These are phyloP conservation scores for Brachypalpus laphriformis DNA, from an alignment of 2,888 invertebrate genomes.

Conservation along the genomic window DNA sequence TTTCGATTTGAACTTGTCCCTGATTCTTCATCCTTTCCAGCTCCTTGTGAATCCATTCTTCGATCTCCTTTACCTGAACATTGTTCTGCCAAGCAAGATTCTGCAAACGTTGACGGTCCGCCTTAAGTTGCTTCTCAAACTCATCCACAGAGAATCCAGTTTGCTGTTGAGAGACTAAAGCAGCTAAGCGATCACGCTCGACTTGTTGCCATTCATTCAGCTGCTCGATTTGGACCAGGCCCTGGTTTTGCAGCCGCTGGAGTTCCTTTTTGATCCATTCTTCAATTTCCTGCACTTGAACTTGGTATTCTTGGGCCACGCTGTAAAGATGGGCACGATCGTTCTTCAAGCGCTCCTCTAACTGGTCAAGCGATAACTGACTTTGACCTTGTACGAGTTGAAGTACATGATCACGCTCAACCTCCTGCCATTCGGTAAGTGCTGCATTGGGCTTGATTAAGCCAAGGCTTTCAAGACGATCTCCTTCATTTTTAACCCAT, in stretches of 20 bases:
- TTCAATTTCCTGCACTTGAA: slow-evolving; percentile 81
- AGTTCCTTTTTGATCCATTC: slow-evolving; percentile 80
- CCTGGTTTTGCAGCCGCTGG: slow-evolving; percentile 80
- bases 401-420: slow-evolving; percentile 80
- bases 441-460: slow-evolving; percentile 79
- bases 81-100: slow-evolving; percentile 81
- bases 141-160: slow-evolving; percentile 80
- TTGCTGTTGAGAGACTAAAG: slow-evolving; percentile 77
- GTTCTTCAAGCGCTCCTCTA: slow-evolving; percentile 79
- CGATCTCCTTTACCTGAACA: slow-evolving; percentile 81
- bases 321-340: slow-evolving; percentile 79
- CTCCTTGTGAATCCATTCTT: slow-evolving; percentile 81
- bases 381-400: slow-evolving; percentile 79
- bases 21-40: slow-evolving; percentile 78
- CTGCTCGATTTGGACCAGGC: slow-evolving; percentile 80
- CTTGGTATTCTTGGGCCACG: slow-evolving; percentile 80
- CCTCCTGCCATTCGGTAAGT: slow-evolving; percentile 80
- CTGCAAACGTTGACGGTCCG: slow-evolving; percentile 80
- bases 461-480: slow-evolving; percentile 79
- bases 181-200: slow-evolving; percentile 78
- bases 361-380: slow-evolving; percentile 80
- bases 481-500: slow-evolving; percentile 79
- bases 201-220: slow-evolving; percentile 80
- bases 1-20: slow-evolving; percentile 79
- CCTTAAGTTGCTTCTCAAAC: slow-evolving; percentile 77